phyloP scores from a whole-genome alignment of 1,140 invertebrate species.

The Orchestia grillus region DNA sequence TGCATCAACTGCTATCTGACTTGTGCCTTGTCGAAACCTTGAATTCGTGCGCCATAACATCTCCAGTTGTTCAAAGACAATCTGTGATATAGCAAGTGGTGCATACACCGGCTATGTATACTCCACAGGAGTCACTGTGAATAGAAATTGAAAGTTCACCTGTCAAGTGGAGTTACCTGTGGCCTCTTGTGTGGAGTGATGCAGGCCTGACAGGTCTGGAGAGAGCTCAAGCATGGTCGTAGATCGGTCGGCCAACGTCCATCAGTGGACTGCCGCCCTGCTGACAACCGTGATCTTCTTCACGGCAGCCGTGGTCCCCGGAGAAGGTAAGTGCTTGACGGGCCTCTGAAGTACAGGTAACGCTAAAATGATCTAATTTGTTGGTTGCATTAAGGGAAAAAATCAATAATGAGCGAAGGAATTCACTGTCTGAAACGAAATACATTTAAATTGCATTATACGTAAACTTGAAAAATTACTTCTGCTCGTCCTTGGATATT shows the following conservation, averaged over 20 bases:
- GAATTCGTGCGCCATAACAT: not conserved
- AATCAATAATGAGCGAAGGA: too few relatives aligned
- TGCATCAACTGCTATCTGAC: not conserved
- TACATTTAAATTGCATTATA: too few relatives aligned
- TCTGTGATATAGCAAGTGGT: not conserved
- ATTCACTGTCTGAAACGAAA: too few relatives aligned
- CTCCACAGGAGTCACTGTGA: not conserved
- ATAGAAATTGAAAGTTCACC: not conserved
- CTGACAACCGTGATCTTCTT: constrained; percentile 7
- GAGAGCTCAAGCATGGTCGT: constrained; percentile 8
- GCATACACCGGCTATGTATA: not conserved
- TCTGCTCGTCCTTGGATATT: too few relatives aligned
- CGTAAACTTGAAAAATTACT: too few relatives aligned
- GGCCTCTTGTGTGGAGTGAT: not conserved
- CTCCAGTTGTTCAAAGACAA: not conserved
- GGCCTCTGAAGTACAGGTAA: not conserved
- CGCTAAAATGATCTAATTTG: too few relatives aligned
- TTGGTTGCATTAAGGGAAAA: too few relatives aligned
- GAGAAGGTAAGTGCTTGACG: not conserved
- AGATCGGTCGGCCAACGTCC: not conserved
- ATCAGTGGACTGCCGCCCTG: not conserved
- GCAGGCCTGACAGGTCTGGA: not conserved
- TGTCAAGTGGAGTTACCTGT: not conserved
- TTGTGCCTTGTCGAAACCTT: not conserved
- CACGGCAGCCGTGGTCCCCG: not conserved